Evolutionary conservation across 2,888 invertebrate genomes (phyloP), one percentile per base, ranked within the genome.

Genomic region (Beris morrisii): DNA sequence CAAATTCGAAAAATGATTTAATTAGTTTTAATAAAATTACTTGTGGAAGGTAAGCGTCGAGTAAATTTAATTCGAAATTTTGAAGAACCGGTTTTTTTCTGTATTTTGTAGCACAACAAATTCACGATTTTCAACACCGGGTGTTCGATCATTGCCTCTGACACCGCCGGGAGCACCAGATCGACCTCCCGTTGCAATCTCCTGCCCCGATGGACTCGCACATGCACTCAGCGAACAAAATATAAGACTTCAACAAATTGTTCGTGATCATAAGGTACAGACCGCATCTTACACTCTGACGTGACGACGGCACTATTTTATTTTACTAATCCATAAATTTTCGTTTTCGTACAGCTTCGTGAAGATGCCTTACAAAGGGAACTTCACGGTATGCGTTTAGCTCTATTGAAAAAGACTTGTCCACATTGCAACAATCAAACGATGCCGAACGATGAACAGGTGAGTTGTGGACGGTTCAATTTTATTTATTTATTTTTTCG

Each of bases 311-410:
- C 22, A 22, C 9, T 7, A 38, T 38, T 38, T 38, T 38, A 38
- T 48, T 48, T 9, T 31, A n/a, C 12, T 6, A 38, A 30, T 71
- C 71, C 11, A 13, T 65, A 38, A 58, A 65, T 68, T 57, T 32
- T 66, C 70, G 70, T 68, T 74, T 76, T 12, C 30, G 4, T 31
- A 54, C 81, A 93, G 92, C 83, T 87, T 78, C 88, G 89, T 74
- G 90, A 93, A 71, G 91, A 92, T 74, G 87, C 88, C 30, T 82
- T 95, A 61, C 85, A 88, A 75, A 87, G 88, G 65, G 93, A 94
- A 79, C 82, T 95, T 66, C 88, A 91, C 65, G 86, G 88, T 68
- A 91, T 92, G 70, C 85, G 92, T 71, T 84, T 90, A 79, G 90
- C 91, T 63, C 82, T 95, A 70, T 82, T 88, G 72, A 79, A 78